Conservation (phyloP, 2,113 vertebrate genomes). For the Tiliqua scincoides region DNA sequence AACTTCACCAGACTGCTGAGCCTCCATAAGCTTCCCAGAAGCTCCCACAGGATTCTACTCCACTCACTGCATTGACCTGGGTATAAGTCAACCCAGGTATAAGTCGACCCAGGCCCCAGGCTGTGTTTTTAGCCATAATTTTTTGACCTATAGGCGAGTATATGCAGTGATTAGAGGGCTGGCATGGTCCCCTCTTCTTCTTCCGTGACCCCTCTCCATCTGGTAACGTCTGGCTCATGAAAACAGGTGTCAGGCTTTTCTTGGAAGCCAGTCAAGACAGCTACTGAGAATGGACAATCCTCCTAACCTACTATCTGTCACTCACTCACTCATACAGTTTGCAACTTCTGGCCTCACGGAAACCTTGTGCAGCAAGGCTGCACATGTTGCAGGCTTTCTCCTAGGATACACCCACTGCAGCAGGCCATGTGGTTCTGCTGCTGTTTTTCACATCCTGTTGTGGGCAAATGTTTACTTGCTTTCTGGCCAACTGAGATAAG, state of each 20-base stretch:
- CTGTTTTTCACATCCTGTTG: constrained; percentile 23
- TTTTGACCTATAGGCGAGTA: too few relatives aligned
- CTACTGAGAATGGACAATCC: too few relatives aligned
- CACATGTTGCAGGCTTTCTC: background rate
- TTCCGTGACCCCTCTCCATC: background rate
- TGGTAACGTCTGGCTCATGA: background rate
- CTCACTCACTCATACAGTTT: too few relatives aligned
- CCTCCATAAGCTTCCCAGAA: too few relatives aligned
- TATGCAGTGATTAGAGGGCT: too few relatives aligned
- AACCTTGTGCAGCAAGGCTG: background rate
- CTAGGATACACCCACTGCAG: background rate
- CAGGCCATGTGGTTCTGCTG: background rate
- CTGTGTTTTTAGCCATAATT: too few relatives aligned
- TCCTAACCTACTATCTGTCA: background rate
- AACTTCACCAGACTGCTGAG: too few relatives aligned
- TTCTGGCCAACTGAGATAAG: background rate
- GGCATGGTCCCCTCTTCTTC: background rate
- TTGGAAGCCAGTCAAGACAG: background rate
- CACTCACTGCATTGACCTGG: too few relatives aligned
- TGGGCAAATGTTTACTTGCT: background rate
- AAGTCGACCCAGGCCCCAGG: too few relatives aligned
- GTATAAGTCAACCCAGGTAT: too few relatives aligned
- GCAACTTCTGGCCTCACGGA: background rate
- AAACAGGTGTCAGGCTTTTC: background rate
- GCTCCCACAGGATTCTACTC: too few relatives aligned